These are phyloP conservation scores for Chaunax sp. DNA, from an alignment of 2,797 vertebrate species.

Conservation along the genomic window DNA sequence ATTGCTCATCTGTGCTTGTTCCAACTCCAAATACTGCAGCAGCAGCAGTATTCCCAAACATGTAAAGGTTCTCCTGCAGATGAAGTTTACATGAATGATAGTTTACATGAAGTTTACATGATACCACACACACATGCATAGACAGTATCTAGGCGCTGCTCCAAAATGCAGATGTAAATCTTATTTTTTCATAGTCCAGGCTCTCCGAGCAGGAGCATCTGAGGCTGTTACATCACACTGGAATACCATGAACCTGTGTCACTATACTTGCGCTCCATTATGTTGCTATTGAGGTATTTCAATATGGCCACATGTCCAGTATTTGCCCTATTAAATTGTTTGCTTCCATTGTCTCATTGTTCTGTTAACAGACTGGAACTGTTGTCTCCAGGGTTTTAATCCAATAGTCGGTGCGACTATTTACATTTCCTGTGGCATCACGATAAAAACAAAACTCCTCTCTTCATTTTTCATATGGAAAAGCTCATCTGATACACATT, in stretches of 20 bases:
- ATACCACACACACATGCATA: background rate
- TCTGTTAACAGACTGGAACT: constrained; percentile 20
- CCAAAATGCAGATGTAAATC: constrained; percentile 29
- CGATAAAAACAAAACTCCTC: constrained; percentile 5
- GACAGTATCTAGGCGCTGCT: constrained; percentile 8
- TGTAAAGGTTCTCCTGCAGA: background rate
- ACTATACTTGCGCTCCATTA: constrained; percentile 21
- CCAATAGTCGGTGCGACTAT: constrained; percentile 21
- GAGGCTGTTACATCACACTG: background rate
- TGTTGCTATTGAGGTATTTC: constrained; percentile 44
- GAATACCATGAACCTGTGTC: constrained; percentile 17
- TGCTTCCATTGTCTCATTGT: constrained; percentile 41
- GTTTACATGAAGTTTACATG: constrained; percentile 3
- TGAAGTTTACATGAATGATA: too few species aligned
- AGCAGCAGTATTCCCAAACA: background rate
- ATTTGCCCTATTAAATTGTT: constrained; percentile 43
- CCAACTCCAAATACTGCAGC: constrained; percentile 15
- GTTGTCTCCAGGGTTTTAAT: constrained; percentile 29
- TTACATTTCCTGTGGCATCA: background rate
- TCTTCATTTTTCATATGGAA: constrained; percentile 21
- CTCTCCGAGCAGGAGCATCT: constrained; percentile 1
- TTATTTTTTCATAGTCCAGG: constrained; percentile 26
- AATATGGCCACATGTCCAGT: constrained; percentile 38
- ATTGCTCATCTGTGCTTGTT: constrained; percentile 15
- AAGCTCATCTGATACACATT: constrained; percentile 14